phyloP scores from a whole-genome alignment of 2,888 invertebrate genomes.

The Ectobius pallidus region DNA sequence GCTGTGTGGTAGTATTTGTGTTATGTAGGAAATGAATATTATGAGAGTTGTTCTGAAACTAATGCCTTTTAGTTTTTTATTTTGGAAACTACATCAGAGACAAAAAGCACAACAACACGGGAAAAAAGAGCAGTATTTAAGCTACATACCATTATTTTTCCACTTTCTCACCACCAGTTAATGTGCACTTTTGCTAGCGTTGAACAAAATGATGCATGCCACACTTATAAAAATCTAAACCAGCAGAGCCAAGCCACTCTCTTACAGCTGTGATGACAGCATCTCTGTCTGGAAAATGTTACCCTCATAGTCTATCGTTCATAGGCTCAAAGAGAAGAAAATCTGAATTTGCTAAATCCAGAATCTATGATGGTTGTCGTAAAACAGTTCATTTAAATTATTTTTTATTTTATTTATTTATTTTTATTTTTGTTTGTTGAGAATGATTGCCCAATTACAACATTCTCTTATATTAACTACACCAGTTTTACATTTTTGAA shows the following conservation, averaged over 20 bases:
- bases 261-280: no score
- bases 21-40: no score
- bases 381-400: background rate
- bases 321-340: constrained; percentile 5
- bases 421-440: no score
- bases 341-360: constrained; percentile 7
- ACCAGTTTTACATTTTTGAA: no score
- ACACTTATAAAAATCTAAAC: background rate
- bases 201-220: background rate
- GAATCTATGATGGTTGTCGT: background rate
- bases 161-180: background rate
- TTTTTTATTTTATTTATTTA: no score
- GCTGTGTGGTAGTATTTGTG: no score
- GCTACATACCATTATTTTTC: background rate
- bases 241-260: background rate
- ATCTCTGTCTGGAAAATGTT: background rate
- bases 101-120: background rate
- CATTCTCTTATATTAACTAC: no score
- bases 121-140: background rate
- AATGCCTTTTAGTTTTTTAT: background rate
- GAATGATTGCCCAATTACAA: no score
- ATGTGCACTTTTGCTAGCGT: background rate
- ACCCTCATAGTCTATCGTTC: background rate
- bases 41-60: background rate
- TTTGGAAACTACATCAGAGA: constrained; percentile 6